These are phyloP conservation scores for Pocillopora damicornis DNA, from an alignment of 64 coral and sea anemone genomes.

Conservation along the genomic window DNA sequence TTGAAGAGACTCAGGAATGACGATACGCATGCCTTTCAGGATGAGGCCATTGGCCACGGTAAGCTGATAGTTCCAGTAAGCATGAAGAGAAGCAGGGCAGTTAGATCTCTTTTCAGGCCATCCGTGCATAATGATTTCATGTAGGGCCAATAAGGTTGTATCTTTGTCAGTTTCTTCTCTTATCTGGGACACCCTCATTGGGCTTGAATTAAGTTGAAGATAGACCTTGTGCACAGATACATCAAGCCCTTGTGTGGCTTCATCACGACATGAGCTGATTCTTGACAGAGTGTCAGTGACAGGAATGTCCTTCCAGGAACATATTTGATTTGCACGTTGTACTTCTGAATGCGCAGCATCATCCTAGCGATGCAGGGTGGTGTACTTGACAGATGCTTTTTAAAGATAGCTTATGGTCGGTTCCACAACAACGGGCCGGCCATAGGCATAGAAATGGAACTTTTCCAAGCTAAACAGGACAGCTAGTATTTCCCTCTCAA, in stretches of 20 bases:
- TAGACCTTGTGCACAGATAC: conserved; percentile 36
- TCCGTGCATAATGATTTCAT: conserved; percentile 12
- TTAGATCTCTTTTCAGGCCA: conserved; percentile 53
- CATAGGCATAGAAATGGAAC: conserved; percentile 54
- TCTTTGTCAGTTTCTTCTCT: conserved; percentile 35
- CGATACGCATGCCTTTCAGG: conserved; percentile 20
- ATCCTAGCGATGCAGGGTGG: conserved; percentile 37
- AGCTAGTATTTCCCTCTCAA: conserved; percentile 42
- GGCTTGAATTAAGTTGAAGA: conserved; percentile 45
- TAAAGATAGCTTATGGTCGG: conserved; percentile 52
- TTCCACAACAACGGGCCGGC: conserved; percentile 28
- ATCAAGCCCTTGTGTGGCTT: conserved; percentile 16
- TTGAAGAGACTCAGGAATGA: conserved; percentile 28
- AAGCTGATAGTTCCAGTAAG: conserved; percentile 39
- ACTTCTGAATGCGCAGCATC: conserved; percentile 51
- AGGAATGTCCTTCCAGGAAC: conserved; percentile 43
- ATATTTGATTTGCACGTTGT: conserved; percentile 46
- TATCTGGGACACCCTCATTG: conserved; percentile 11
- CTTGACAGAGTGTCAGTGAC: conserved; percentile 37
- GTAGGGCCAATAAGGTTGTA: background rate
- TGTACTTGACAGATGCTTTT: conserved; percentile 40
- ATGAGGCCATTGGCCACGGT: conserved; percentile 26
- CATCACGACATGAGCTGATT: conserved; percentile 38
- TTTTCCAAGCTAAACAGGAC: conserved; percentile 46
- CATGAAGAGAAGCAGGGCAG: conserved; percentile 5